These are phyloP conservation scores for Anolis carolinensis DNA, from an alignment of 2,113 vertebrate genomes.

Conservation along the genomic window DNA sequence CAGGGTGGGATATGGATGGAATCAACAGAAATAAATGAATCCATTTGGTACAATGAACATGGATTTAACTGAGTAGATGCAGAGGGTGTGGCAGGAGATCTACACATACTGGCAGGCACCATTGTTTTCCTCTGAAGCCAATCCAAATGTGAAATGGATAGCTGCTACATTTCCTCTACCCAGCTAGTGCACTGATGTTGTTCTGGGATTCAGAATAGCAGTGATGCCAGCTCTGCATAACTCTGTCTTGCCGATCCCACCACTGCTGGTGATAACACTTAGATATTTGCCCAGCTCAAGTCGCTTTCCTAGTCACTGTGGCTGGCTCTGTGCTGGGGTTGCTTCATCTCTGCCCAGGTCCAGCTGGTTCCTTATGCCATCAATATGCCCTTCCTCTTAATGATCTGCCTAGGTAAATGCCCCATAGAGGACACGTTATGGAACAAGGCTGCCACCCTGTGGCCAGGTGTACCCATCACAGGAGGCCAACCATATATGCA, in stretches of 20 bases:
- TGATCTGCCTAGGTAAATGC: background rate
- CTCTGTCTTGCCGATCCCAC: background rate
- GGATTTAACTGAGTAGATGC: background rate
- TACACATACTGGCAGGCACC: background rate
- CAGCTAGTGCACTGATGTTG: background rate
- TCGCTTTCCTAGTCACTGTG: too few species aligned
- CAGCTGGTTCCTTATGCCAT: background rate
- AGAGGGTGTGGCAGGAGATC: background rate
- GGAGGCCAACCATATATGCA: background rate
- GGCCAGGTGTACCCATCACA: conserved; percentile 28
- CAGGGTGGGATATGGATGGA: background rate
- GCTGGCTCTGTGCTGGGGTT: background rate
- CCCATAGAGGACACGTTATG: background rate
- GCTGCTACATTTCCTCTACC: background rate
- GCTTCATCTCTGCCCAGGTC: background rate
- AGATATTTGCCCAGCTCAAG: background rate
- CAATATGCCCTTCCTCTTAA: background rate
- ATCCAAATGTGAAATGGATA: background rate
- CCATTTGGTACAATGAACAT: background rate
- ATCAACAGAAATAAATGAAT: background rate
- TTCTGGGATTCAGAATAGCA: background rate
- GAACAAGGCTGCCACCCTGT: conserved; percentile 25
- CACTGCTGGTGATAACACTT: background rate
- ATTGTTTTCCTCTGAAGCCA: background rate
- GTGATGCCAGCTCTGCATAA: background rate